Conservation (phyloP, 2,888 invertebrate species). For the Operophtera brumata region DNA sequence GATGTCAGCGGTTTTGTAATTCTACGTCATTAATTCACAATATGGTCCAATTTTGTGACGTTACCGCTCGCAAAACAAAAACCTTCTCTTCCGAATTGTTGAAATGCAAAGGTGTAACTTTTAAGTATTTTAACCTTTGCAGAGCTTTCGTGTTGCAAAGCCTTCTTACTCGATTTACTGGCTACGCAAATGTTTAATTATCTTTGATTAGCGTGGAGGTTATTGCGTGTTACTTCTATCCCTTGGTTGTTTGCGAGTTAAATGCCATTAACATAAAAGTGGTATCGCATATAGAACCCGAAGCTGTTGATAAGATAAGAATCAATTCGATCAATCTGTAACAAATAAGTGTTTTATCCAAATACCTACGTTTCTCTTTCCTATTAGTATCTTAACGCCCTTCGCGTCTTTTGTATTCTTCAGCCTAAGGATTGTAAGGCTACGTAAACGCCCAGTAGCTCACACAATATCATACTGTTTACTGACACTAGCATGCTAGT, state of each 20-base stretch:
- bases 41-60: conserved; percentile 35
- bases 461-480: neutral
- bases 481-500: conserved; percentile 8
- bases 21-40: conserved; percentile 34
- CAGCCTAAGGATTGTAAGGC: neutral
- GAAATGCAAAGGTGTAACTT: conserved; percentile 38
- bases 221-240: neutral
- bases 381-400: neutral
- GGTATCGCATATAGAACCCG: too few relatives aligned
- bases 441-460: conserved; percentile 1
- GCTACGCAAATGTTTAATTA: conserved; percentile 44
- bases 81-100: conserved; percentile 28
- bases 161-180: conserved; percentile 44
- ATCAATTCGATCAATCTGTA: too few relatives aligned
- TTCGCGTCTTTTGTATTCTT: neutral
- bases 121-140: conserved; percentile 39
- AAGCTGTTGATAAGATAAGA: too few relatives aligned
- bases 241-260: conserved; percentile 2
- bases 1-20: conserved; percentile 27
- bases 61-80: conserved; percentile 26
- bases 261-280: neutral
- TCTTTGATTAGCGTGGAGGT: conserved; percentile 5
- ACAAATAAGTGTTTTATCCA: neutral
- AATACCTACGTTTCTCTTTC: neutral
- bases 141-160: conserved; percentile 34